Evolutionary conservation across 2,113 vertebrate genomes (phyloP).

Genomic region (Kobus ellipsiprymnus): DNA sequence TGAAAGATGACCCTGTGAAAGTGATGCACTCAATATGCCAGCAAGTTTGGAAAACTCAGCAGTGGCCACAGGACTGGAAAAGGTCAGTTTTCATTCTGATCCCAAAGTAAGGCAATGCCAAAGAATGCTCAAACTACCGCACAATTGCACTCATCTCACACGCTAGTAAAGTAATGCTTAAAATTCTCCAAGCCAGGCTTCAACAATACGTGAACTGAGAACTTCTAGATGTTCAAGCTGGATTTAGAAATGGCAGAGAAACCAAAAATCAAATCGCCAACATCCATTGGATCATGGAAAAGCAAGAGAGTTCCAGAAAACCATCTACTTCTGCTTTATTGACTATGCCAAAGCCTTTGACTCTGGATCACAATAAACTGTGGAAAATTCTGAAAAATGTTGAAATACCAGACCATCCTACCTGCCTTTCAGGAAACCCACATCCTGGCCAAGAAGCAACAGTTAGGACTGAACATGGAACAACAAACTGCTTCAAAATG

Average conservation of each 20-base stretch:
- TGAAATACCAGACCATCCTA: not conserved
- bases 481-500: not conserved
- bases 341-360: not conserved
- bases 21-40: too few species aligned
- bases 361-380: not conserved
- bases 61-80: not conserved
- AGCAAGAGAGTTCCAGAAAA: not conserved
- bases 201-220: not conserved
- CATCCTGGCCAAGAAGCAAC: not conserved
- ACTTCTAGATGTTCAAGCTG: not conserved
- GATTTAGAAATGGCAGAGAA: not conserved
- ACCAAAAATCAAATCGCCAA: not conserved
- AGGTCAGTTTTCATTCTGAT: not conserved
- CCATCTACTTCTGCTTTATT: not conserved
- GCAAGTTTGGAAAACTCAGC: not conserved
- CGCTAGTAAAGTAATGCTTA: not conserved
- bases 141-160: not conserved
- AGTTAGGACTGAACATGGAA: not conserved
- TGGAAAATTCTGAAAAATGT: not conserved
- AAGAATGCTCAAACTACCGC: accelerated
- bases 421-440: not conserved
- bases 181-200: not conserved
- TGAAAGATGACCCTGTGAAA: too few species aligned
- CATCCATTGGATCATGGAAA: accelerated
- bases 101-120: not conserved